Evolutionary conservation across 2,113 vertebrate species (phyloP).

Genomic region (Mormyrus iriodes): DNA sequence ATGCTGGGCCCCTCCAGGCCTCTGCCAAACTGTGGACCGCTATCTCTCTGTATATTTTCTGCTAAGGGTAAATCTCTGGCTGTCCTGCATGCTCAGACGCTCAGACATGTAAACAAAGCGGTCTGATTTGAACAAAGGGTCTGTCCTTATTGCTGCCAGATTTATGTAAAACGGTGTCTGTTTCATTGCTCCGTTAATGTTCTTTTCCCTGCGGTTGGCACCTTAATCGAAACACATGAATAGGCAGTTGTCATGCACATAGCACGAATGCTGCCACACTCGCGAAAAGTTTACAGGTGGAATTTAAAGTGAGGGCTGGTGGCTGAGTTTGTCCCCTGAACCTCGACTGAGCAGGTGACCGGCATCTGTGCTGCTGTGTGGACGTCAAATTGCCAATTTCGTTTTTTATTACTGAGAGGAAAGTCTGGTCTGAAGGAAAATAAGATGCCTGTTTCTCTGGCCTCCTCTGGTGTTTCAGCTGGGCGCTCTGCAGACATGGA

Average conservation of each 20-base stretch:
- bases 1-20: background rate
- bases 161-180: background rate
- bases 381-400: background rate
- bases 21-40: background rate
- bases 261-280: background rate
- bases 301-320: background rate
- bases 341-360: background rate
- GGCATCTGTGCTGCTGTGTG: background rate
- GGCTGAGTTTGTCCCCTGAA: background rate
- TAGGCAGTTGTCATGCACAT: background rate
- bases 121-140: background rate
- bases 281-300: background rate
- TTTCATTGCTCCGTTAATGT: background rate
- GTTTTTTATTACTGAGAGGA: slow-evolving; percentile 6
- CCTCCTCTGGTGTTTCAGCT: background rate
- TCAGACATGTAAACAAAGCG: background rate
- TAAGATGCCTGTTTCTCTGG: background rate
- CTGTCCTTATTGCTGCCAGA: no score
- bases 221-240: background rate
- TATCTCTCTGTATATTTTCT: background rate
- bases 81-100: background rate
- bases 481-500: background rate
- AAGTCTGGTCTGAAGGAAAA: background rate
- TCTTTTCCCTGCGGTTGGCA: background rate
- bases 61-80: background rate